These are phyloP conservation scores for Poeciliopsis gracilis DNA, from an alignment of 2,797 vertebrate species.

Conservation along the genomic window DNA sequence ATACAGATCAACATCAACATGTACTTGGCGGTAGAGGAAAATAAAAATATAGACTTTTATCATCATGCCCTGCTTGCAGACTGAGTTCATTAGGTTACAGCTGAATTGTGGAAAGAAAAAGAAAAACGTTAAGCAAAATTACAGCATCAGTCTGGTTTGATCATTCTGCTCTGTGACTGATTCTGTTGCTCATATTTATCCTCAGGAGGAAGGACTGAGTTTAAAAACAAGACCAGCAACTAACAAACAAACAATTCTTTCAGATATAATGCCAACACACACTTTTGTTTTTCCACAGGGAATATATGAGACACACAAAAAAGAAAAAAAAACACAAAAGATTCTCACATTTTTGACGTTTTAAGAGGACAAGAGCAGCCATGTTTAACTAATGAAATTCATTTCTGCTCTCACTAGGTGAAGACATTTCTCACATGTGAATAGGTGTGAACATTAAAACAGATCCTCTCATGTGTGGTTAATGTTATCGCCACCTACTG, in stretches of 20 bases:
- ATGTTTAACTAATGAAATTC: background rate
- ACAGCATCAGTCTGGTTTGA: background rate
- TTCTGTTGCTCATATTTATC: background rate
- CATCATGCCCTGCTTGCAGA: background rate
- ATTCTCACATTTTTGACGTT: background rate
- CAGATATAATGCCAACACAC: background rate
- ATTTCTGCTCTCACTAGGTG: background rate
- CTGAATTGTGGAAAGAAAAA: background rate
- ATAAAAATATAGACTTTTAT: background rate
- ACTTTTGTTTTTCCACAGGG: background rate
- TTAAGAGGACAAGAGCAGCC: background rate
- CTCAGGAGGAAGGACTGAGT: background rate
- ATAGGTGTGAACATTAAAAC: background rate
- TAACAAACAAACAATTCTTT: background rate
- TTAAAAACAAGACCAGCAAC: background rate
- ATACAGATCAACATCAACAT: background rate
- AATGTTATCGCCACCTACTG: background rate
- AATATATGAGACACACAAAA: background rate
- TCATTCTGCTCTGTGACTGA: constrained; percentile 3
- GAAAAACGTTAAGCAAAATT: background rate
- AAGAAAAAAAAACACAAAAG: background rate
- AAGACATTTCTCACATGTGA: background rate
- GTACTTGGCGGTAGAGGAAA: background rate
- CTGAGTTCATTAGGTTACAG: constrained; percentile 2
- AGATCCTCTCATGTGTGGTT: background rate